These are phyloP conservation scores for Sander lucioperca DNA, from an alignment of 2,113 vertebrate species.

Conservation along the genomic window DNA sequence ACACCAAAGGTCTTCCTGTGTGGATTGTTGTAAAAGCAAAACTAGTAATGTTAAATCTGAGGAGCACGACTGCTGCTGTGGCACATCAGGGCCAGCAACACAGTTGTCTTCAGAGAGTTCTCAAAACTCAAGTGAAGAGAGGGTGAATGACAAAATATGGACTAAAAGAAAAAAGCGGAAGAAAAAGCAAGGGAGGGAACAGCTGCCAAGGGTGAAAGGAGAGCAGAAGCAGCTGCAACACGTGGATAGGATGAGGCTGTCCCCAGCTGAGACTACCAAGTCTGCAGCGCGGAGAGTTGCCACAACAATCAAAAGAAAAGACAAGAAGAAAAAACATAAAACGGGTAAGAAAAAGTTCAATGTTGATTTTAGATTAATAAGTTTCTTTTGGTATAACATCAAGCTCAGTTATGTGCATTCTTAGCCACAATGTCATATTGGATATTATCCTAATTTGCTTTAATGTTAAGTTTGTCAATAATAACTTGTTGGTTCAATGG, in stretches of 20 bases:
- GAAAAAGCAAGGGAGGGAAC: slow-evolving; percentile 90
- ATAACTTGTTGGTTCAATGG: neutral
- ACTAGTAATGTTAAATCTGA: slow-evolving; percentile 32
- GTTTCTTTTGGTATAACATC: neutral
- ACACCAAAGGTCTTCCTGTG: slow-evolving; percentile 55
- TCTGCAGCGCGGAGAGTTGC: slow-evolving; percentile 85
- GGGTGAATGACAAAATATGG: slow-evolving; percentile 79
- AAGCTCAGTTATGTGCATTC: neutral
- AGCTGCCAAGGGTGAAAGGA: slow-evolving; percentile 64
- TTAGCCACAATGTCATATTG: neutral
- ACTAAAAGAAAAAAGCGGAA: slow-evolving; percentile 92
- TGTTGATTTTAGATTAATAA: neutral
- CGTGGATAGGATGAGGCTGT: slow-evolving; percentile 81
- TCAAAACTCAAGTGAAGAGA: slow-evolving; percentile 73
- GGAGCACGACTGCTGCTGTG: slow-evolving; percentile 24
- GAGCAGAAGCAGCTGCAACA: slow-evolving; percentile 84
- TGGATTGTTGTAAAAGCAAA: slow-evolving; percentile 54
- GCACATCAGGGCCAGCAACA: slow-evolving; percentile 12
- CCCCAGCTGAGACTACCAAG: slow-evolving; percentile 86
- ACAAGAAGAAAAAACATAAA: slow-evolving; percentile 92
- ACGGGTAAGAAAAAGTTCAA: slow-evolving; percentile 83
- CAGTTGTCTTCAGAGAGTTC: slow-evolving; percentile 52
- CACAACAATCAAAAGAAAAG: slow-evolving; percentile 88
- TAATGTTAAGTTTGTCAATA: neutral
- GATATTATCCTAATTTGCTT: neutral